These are phyloP conservation scores for Cephus pygmeus DNA, from an alignment of 2,888 invertebrate genomes.

Conservation along the genomic window DNA sequence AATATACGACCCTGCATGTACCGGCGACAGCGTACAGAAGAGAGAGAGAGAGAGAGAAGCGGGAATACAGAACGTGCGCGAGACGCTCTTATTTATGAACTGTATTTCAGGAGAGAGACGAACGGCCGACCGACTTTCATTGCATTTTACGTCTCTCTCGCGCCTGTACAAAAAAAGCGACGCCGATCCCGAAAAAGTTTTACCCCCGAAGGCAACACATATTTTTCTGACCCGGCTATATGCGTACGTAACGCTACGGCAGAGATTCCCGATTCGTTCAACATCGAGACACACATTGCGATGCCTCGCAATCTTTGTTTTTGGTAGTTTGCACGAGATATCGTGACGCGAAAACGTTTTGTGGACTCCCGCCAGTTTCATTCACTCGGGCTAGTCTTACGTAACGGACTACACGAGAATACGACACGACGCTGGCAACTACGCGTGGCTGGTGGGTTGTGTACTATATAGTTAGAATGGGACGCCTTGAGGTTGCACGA, in stretches of 20 bases:
- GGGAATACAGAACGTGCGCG: background rate
- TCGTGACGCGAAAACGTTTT: slow-evolving; percentile 25
- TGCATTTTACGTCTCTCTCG: background rate
- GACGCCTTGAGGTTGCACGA: background rate
- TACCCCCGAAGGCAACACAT: background rate
- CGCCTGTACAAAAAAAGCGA: background rate
- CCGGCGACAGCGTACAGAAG: background rate
- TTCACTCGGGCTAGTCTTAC: slow-evolving; percentile 38
- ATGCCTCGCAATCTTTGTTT: background rate
- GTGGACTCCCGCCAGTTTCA: slow-evolving; percentile 56
- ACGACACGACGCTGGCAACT: background rate
- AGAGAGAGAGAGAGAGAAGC: background rate
- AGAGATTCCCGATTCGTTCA: background rate
- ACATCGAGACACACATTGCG: background rate
- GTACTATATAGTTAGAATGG: background rate
- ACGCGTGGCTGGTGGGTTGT: background rate
- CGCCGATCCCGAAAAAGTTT: background rate
- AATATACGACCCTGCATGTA: background rate
- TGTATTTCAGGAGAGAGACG: background rate
- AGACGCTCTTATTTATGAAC: background rate
- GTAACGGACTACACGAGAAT: background rate
- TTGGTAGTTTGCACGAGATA: background rate
- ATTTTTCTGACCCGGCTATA: background rate
- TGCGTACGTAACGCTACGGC: background rate
- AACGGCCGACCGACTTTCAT: background rate